Percentiles rank a stretch among this genome's conserved stretches.
Conservation (phyloP, 2,797 vertebrate species). For the Danio choprae region DNA sequence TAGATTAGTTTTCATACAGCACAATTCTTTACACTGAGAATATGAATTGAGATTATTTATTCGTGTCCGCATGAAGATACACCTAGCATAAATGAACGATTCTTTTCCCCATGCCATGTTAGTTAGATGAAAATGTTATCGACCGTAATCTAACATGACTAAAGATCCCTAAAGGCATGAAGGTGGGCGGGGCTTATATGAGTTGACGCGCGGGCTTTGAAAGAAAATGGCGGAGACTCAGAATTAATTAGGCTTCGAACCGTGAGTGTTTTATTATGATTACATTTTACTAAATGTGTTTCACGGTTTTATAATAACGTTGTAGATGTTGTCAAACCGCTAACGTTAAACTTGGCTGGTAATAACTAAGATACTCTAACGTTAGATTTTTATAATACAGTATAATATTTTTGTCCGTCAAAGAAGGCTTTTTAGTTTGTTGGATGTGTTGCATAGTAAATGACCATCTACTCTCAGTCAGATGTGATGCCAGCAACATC, state of each 20-base stretch:
- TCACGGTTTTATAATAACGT: not conserved
- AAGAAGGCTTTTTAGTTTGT: not conserved
- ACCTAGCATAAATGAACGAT: no score
- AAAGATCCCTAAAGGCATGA: conserved; percentile 73
- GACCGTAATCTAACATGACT: conserved; percentile 56
- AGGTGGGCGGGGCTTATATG: conserved; percentile 36
- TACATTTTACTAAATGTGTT: not conserved
- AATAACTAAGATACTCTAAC: no score
- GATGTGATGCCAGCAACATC: conserved; percentile 15
- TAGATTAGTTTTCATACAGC: no score
- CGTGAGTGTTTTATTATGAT: conserved; percentile 50
- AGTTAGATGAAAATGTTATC: no score
- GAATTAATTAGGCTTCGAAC: conserved; percentile 5
- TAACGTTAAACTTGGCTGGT: not conserved
- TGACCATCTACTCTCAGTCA: not conserved
- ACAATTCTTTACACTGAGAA: no score
- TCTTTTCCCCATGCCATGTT: no score
- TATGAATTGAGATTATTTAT: no score
- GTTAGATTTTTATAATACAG: not conserved
- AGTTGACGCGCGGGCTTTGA: conserved; percentile 74
- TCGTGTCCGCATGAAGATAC: no score
- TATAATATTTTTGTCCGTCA: no score
- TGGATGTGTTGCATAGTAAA: not conserved
- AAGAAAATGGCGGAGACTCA: conserved; percentile 80
- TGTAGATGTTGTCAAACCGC: no score